These are phyloP conservation scores for Pardosa pseudoannulata DNA, from an alignment of 2,888 invertebrate genomes.

Conservation along the genomic window DNA sequence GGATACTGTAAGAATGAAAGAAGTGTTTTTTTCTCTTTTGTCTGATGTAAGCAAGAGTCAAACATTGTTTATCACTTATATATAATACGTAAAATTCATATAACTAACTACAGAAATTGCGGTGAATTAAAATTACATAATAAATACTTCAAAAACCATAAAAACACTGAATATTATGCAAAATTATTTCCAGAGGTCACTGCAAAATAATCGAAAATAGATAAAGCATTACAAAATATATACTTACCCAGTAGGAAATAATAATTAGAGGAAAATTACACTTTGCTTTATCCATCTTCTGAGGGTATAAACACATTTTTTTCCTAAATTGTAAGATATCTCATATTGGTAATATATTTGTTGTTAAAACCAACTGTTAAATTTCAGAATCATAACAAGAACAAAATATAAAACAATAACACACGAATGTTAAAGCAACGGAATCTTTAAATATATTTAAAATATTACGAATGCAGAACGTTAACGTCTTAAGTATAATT, in stretches of 20 bases:
- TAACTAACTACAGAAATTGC: too few species aligned
- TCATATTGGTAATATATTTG: background rate
- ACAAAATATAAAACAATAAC: too few species aligned
- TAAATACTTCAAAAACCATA: too few species aligned
- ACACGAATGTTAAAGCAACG: too few species aligned
- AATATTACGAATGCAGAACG: background rate
- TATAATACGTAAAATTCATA: too few species aligned
- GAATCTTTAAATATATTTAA: background rate
- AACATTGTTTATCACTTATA: too few species aligned
- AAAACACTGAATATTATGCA: background rate
- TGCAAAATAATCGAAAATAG: background rate
- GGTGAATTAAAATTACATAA: too few species aligned
- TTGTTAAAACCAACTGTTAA: background rate
- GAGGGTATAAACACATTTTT: background rate
- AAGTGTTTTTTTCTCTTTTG: too few species aligned
- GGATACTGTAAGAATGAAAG: too few species aligned
- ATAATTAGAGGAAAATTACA: background rate
- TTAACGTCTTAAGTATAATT: background rate
- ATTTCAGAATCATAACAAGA: background rate
- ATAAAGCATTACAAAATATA: background rate
- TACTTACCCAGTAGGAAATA: background rate
- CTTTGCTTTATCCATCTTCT: background rate
- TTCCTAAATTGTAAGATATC: background rate
- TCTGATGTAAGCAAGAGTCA: too few species aligned
- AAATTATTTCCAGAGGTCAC: background rate